phyloP scores from a whole-genome alignment of 2,113 vertebrate species.

The Brachypodius melanocephalos region DNA sequence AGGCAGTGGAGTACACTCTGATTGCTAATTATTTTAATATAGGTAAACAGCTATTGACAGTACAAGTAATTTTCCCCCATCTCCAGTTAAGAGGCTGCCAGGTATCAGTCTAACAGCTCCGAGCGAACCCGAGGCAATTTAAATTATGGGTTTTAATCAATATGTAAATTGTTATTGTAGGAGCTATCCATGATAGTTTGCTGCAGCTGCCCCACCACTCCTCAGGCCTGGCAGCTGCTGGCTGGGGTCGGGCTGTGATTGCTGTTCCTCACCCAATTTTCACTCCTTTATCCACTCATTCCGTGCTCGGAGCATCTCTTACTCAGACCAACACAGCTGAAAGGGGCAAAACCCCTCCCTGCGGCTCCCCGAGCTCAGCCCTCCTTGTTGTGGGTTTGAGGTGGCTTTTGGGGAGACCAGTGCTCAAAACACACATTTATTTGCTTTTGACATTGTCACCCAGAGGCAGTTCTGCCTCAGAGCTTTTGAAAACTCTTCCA shows the following conservation, averaged over 20 bases:
- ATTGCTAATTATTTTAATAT: constrained; percentile 52
- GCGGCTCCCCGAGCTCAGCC: not conserved
- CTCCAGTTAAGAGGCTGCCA: not conserved
- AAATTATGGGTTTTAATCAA: constrained; percentile 31
- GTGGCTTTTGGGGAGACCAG: not conserved
- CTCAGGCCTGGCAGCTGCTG: not conserved
- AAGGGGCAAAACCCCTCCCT: not conserved
- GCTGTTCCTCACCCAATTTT: not conserved
- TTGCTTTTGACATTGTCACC: not conserved
- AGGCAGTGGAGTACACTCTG: constrained; percentile 6
- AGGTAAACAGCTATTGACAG: constrained; percentile 59
- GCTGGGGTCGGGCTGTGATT: not conserved
- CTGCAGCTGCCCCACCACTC: not conserved
- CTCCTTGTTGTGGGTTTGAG: not conserved
- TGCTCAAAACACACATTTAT: not conserved
- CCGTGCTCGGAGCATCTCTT: not conserved
- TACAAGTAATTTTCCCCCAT: constrained; percentile 15
- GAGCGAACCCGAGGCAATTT: not conserved
- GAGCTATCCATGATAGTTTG: not conserved
- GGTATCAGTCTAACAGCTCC: constrained; percentile 4
- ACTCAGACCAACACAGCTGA: not conserved
- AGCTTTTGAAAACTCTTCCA: not conserved
- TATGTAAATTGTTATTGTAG: constrained; percentile 37
- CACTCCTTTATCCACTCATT: not conserved
- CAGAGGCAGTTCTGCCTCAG: not conserved